These are phyloP conservation scores for Erpetoichthys calabaricus DNA, from an alignment of 2,797 vertebrate genomes.

Conservation along the genomic window DNA sequence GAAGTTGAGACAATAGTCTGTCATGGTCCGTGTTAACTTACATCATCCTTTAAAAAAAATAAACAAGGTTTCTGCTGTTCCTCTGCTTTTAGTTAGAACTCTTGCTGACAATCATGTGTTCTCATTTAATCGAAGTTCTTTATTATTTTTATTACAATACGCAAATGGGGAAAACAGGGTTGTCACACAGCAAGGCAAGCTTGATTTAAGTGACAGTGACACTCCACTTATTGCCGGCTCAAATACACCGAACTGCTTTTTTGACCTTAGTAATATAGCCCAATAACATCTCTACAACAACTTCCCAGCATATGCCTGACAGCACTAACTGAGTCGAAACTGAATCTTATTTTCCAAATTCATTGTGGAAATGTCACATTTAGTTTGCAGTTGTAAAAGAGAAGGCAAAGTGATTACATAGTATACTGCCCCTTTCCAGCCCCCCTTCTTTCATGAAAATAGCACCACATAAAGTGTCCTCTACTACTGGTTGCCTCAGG, in stretches of 20 bases:
- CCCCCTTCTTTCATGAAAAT: no score
- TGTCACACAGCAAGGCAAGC: not conserved
- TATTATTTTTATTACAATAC: no score
- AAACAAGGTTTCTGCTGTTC: no score
- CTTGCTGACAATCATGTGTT: no score
- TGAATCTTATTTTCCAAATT: not conserved
- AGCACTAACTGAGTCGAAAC: conserved; percentile 32
- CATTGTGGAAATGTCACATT: conserved; percentile 3
- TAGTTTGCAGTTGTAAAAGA: not conserved
- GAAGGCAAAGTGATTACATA: not conserved
- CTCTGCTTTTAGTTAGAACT: no score
- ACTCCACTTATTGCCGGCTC: conserved; percentile 44
- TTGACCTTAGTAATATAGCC: conserved; percentile 36
- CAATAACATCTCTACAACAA: conserved; percentile 40
- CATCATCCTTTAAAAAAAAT: no score
- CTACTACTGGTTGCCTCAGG: no score
- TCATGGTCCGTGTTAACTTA: no score
- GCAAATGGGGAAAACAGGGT: no score
- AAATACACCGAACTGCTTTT: conserved; percentile 30
- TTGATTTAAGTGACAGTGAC: conserved; percentile 44
- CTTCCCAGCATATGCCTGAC: conserved; percentile 20
- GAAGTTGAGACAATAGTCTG: no score
- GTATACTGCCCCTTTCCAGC: not conserved
- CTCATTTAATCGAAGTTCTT: no score
- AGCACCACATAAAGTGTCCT: no score